Base-by-base conservation (phyloP, 64 coral and sea anemone genomes). In the Anthopleura sola region DNA sequence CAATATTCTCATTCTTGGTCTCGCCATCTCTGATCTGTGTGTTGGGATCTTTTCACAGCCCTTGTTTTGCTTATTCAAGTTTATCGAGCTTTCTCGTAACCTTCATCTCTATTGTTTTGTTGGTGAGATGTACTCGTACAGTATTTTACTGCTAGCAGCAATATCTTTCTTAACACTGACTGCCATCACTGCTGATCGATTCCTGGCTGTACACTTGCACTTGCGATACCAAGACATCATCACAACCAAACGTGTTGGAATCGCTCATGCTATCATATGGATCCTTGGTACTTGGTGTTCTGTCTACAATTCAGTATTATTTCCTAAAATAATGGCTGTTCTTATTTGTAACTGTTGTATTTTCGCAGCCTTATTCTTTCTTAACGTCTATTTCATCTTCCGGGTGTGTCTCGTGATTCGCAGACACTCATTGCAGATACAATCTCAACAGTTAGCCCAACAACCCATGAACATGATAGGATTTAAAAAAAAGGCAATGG, bases 171-270 rank as follows among this genome's bases (percentile, higher is more conserved):
- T 76, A 19, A 76, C 74, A 4, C 32, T 76, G 16, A 76, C 32
- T 37, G 74, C 74, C 74, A 76, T 76, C 74, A 76, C 37, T 37
- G 74, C 16, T 76, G 74, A 76, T 76, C 74, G 58, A 62, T 62
- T 56, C 19, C 54, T 56, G 54, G 68, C 68, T 29, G 33, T 74
- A 31, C 24, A 26, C n/a, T n/a, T 74, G 15, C 68, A 74, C 33
- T 74, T 74, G 68, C 24, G 68, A 74, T 74, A 74, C 68, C 68
- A 74, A 74, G n/a, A 11, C n/a, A 26, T 74, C 33, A n/a, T 74
- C 24, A 74, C 68, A 74, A 12, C 68, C 24, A 26, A 36, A 74
- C 68, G 68, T 11, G 68, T 74, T 74, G 68, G 68, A 74, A 26
- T 74, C n/a, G 68, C 33, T 36, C 74, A 37, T 76, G 32, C 1